Evolutionary conservation across 2,113 vertebrate species (phyloP).

Genomic region (Hypanus sabinus): DNA sequence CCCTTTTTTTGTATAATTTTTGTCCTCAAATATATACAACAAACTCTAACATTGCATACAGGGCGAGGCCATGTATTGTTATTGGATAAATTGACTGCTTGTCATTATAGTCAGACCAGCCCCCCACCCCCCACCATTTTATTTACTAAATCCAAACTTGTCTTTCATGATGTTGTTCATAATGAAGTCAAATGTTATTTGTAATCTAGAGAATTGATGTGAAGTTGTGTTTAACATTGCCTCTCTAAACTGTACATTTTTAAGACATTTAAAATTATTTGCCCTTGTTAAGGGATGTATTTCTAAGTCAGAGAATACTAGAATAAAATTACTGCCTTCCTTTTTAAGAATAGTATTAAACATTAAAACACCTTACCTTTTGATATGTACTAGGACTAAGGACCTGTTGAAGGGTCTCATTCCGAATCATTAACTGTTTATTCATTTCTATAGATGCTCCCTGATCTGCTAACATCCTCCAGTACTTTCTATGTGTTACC

Average conservation of each 20-base stretch:
- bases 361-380: background rate
- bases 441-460: no score
- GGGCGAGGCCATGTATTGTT: background rate
- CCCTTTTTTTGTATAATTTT: background rate
- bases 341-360: background rate
- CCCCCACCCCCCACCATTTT: background rate
- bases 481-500: no score
- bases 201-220: background rate
- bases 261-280: background rate
- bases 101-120: background rate
- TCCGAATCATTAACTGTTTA: no score
- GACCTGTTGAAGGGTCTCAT: no score
- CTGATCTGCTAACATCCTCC: no score
- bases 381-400: no score
- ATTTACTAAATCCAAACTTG: background rate
- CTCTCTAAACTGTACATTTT: background rate
- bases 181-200: background rate
- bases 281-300: no score
- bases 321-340: background rate
- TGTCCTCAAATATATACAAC: background rate
- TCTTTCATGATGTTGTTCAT: background rate
- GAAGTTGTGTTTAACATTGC: background rate
- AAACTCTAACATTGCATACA: no score
- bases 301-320: background rate
- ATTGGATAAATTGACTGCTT: background rate